Evolutionary conservation across 2,113 vertebrate genomes (phyloP).

Genomic region (Heliornis fulica): DNA sequence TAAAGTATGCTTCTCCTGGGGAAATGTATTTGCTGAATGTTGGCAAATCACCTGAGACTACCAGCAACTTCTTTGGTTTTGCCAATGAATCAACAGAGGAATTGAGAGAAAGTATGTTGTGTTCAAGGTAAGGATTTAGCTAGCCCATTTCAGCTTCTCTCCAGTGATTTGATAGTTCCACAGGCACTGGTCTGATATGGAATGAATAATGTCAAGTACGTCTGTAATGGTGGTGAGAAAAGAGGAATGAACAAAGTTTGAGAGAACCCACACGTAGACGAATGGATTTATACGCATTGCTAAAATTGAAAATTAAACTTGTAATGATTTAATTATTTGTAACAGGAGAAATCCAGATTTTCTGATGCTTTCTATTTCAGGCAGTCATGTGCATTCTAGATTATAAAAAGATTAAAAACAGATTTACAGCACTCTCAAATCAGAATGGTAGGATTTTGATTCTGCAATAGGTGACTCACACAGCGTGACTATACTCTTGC

Average conservation of each 20-base stretch:
- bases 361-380: not conserved
- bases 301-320: not conserved
- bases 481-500: not conserved
- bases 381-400: not conserved
- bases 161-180: not conserved
- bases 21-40: not conserved
- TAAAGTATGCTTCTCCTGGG: not conserved
- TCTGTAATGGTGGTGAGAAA: not conserved
- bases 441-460: not conserved
- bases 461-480: not conserved
- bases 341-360: not conserved
- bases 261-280: not conserved
- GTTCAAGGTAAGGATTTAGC: not conserved
- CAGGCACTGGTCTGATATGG: not conserved
- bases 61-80: not conserved
- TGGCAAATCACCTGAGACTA: not conserved
- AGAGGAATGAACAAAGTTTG: not conserved
- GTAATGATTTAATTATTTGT: not conserved
- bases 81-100: not conserved
- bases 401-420: not conserved
- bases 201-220: not conserved
- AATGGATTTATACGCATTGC: not conserved
- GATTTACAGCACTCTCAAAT: not conserved
- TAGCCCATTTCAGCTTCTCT: not conserved
- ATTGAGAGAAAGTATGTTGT: not conserved